These are phyloP conservation scores for Teinopalpus imperialis DNA, from an alignment of 2,888 invertebrate species.

Conservation along the genomic window DNA sequence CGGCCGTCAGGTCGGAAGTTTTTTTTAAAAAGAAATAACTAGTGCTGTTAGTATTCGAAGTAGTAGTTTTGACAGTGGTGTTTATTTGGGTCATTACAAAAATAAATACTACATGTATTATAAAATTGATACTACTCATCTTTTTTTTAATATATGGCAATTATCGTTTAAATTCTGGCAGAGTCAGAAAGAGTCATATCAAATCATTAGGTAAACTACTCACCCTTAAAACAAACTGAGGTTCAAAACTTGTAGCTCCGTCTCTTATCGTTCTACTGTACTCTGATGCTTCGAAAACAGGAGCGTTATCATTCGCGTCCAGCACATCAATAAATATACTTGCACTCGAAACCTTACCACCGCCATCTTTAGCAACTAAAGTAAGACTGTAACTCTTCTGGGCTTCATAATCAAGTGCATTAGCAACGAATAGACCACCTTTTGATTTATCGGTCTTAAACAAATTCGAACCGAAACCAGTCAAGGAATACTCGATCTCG, in stretches of 20 bases:
- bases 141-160: too few species aligned
- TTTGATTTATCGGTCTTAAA: conserved; percentile 85
- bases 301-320: conserved; percentile 90
- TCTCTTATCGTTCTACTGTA: conserved; percentile 90
- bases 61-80: too few species aligned
- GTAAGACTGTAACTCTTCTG: conserved; percentile 91
- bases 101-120: too few species aligned
- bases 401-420: conserved; percentile 88
- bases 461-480: conserved; percentile 90
- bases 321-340: conserved; percentile 87
- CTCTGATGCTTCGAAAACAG: conserved; percentile 85
- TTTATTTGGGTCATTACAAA: too few species aligned
- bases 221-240: conserved; percentile 88
- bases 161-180: too few species aligned
- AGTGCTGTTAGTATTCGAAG: too few species aligned
- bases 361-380: conserved; percentile 91
- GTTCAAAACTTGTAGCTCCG: conserved; percentile 88
- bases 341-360: conserved; percentile 86
- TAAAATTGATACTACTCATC: too few species aligned
- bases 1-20: too few species aligned
- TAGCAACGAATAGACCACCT: conserved; percentile 86
- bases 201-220: too few species aligned
- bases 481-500: conserved; percentile 86
- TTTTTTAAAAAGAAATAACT: too few species aligned
- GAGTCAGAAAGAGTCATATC: too few species aligned